Percentiles rank a stretch among this genome's conserved stretches.
Conservation (phyloP, 2,888 invertebrate genomes). For the Noctua janthina region DNA sequence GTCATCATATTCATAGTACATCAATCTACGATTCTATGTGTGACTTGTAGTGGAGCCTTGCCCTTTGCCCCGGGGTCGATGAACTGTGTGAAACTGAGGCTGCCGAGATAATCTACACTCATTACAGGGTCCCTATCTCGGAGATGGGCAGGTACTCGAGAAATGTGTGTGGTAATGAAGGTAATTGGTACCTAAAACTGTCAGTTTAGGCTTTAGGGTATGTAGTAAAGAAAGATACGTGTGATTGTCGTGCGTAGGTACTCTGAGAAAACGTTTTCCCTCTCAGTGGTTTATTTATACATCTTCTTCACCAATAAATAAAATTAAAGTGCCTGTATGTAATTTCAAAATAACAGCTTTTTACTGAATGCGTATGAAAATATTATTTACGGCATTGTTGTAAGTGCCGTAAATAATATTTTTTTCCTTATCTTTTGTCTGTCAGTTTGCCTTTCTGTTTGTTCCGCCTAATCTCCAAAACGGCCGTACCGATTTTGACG, state of each 20-base stretch:
- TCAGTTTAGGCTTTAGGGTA: background rate
- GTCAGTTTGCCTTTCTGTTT: too few species aligned
- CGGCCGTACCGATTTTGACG: too few species aligned
- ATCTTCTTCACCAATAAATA: too few species aligned
- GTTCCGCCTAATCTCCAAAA: too few species aligned
- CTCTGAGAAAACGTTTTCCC: background rate
- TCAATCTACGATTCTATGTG: background rate
- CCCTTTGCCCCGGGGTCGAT: slow-evolving; percentile 33
- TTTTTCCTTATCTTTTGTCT: too few species aligned
- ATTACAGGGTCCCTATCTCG: slow-evolving; percentile 15
- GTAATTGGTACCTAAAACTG: background rate
- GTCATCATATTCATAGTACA: background rate
- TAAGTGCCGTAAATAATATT: too few species aligned
- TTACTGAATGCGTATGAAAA: too few species aligned
- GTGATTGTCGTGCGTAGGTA: background rate
- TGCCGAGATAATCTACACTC: slow-evolving; percentile 19
- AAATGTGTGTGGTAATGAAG: background rate
- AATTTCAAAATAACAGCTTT: too few species aligned
- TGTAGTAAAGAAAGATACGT: background rate
- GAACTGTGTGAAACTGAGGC: slow-evolving; percentile 20
- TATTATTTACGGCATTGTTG: too few species aligned
- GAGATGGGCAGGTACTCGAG: slow-evolving; percentile 1
- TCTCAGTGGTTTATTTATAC: background rate
- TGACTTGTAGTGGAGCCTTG: slow-evolving; percentile 24
- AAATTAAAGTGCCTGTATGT: too few species aligned